Percentiles rank a stretch among this genome's conserved stretches.
phyloP scores from a whole-genome alignment of 1,140 invertebrate species.

The Leptestheria dahalacensis region DNA sequence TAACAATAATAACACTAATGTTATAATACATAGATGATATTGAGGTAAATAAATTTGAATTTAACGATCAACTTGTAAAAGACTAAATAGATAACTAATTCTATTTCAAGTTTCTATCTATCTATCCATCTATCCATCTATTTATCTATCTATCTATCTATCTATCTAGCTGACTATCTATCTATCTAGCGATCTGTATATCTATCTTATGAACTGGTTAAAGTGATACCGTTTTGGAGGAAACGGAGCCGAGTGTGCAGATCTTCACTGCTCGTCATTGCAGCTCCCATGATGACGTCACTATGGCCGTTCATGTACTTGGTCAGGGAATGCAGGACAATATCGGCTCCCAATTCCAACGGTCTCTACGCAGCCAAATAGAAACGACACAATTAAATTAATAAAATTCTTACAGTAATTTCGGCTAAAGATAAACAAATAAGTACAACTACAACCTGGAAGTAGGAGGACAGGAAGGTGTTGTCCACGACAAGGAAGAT shows the following conservation, averaged over 20 bases:
- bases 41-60: constrained; percentile 1
- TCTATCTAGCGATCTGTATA: too few species aligned
- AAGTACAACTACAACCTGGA: constrained; percentile 49
- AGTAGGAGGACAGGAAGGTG: constrained; percentile 91
- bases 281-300: constrained; percentile 92
- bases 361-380: constrained; percentile 44
- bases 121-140: too few species aligned
- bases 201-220: not conserved
- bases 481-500: constrained; percentile 89
- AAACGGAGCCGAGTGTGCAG: constrained; percentile 58
- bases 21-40: too few species aligned
- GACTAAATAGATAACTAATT: too few species aligned
- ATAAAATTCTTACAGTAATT: not conserved
- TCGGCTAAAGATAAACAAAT: not conserved
- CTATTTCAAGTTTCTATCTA: not conserved
- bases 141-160: too few species aligned
- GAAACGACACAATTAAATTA: constrained; percentile 7
- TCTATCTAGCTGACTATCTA: too few species aligned
- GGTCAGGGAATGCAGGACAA: constrained; percentile 82
- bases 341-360: constrained; percentile 76
- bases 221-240: constrained; percentile 65
- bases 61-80: not conserved
- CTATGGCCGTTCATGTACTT: constrained; percentile 99
- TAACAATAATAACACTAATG: too few species aligned
- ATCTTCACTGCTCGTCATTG: constrained; percentile 54